Evolutionary conservation across 2,888 invertebrate species (phyloP).

Genomic region (Apocheima hispidaria): DNA sequence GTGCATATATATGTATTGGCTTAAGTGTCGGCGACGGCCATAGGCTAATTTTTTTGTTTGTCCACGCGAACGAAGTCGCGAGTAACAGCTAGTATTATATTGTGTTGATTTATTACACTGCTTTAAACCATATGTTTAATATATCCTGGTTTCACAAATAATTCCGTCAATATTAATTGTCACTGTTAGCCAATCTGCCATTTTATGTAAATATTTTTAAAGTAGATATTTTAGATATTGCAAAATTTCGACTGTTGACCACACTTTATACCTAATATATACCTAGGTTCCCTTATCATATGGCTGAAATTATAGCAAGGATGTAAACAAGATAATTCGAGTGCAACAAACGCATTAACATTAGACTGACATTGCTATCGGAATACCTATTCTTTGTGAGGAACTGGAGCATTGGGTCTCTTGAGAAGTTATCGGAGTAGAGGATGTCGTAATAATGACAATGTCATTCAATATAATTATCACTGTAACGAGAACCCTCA

Average conservation of each 20-base stretch:
- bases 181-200: no score
- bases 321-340: slow-evolving; percentile 52
- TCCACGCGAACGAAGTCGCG: no score
- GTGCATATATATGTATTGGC: no score
- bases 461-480: neutral
- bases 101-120: no score
- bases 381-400: slow-evolving; percentile 7
- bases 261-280: neutral
- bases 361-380: slow-evolving; percentile 39
- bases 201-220: no score
- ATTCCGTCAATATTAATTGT: no score
- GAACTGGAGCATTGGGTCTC: slow-evolving; percentile 28
- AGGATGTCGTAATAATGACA: slow-evolving; percentile 6
- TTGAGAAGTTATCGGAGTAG: neutral
- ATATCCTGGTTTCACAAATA: no score
- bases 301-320: slow-evolving; percentile 37
- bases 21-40: no score
- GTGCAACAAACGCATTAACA: slow-evolving; percentile 59
- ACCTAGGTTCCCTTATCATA: neutral
- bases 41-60: no score
- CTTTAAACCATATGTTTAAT: no score
- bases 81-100: no score
- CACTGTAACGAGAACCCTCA: neutral
- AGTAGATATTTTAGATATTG: no score
- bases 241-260: neutral